Percentiles rank a stretch among this genome's conserved stretches.
These are phyloP conservation scores for Onychostruthus taczanowskii DNA, from an alignment of 2,113 vertebrate species.

Conservation along the genomic window DNA sequence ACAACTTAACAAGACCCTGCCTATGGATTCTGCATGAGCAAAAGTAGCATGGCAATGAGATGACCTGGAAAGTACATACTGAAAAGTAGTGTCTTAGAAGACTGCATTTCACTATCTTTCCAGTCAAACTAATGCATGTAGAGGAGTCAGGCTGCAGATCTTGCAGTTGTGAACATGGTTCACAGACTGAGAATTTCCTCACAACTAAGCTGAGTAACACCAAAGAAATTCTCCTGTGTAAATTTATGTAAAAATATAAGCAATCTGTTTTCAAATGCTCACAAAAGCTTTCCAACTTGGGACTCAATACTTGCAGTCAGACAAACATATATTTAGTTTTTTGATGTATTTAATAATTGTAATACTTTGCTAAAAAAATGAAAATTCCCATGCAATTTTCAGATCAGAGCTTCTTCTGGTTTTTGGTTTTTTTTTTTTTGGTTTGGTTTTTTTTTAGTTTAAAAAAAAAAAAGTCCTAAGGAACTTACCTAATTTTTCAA, in stretches of 20 bases:
- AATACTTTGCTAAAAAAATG: background rate
- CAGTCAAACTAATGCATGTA: background rate
- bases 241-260: background rate
- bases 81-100: background rate
- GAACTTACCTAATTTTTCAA: slow-evolving; percentile 88
- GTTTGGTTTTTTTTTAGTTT: background rate
- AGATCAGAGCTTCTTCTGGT: background rate
- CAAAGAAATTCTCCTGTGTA: background rate
- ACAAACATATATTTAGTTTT: background rate
- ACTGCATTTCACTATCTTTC: background rate
- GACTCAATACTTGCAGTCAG: background rate
- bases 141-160: background rate
- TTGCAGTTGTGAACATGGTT: background rate
- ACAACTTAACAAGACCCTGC: background rate
- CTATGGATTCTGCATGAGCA: background rate
- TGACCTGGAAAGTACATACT: background rate
- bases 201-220: background rate
- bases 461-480: background rate
- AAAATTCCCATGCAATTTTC: background rate
- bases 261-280: background rate
- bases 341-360: background rate
- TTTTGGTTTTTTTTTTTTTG: no score
- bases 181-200: background rate
- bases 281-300: background rate
- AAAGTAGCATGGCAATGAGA: background rate